Conservation (phyloP, 2,797 vertebrate species). For the Coregonus suidteri region DNA sequence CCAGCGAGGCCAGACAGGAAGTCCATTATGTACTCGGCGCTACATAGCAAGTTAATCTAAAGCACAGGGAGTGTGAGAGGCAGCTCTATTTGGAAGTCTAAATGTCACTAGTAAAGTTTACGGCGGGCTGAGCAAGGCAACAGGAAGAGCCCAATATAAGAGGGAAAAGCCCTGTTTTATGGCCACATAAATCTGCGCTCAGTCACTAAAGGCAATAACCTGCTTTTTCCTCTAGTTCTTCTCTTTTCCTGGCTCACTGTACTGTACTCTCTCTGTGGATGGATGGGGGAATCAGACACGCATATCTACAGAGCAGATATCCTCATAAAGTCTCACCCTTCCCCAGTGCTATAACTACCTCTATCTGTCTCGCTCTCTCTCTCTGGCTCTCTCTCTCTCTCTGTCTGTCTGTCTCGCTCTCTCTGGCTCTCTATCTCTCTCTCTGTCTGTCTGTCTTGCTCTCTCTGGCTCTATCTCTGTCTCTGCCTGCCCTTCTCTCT, state of each 20-base stretch:
- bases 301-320: constrained; percentile 10
- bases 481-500: too few relatives aligned
- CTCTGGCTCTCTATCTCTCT: too few relatives aligned
- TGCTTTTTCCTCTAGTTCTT: constrained; percentile 43
- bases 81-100: constrained; percentile 3
- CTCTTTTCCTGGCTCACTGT: constrained; percentile 24
- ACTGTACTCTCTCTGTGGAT: background rate
- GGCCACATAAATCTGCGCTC: constrained; percentile 68
- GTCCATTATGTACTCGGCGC: background rate
- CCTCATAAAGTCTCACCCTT: background rate
- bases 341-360: background rate
- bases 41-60: background rate
- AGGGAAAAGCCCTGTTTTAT: constrained; percentile 68
- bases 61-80: background rate
- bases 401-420: too few relatives aligned
- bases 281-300: constrained; percentile 6
- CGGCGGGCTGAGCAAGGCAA: background rate
- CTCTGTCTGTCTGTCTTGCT: too few relatives aligned
- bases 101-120: constrained; percentile 13
- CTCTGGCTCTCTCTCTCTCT: too few relatives aligned
- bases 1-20: background rate
- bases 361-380: too few relatives aligned
- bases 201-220: constrained; percentile 49
- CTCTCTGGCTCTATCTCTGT: too few relatives aligned
- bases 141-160: constrained; percentile 52